Evolutionary conservation across 2,888 invertebrate species (phyloP).

Genomic region (Tineola bisselliella): DNA sequence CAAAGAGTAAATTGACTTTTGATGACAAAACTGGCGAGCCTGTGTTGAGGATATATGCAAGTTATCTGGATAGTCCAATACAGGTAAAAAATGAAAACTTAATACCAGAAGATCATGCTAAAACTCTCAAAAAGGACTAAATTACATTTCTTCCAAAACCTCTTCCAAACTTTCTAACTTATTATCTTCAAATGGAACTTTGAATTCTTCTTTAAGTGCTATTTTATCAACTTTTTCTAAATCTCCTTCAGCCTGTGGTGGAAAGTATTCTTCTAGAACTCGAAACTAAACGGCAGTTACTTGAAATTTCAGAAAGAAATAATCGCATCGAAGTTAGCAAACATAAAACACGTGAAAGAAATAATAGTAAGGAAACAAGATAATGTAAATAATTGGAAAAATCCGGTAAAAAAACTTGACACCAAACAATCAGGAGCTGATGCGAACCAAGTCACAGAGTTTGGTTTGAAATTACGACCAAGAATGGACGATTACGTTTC

Average conservation of each 20-base stretch:
- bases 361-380: constrained; percentile 33
- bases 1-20: constrained; percentile 51
- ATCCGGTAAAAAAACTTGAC: constrained; percentile 31
- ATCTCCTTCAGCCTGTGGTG: background rate
- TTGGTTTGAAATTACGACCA: constrained; percentile 46
- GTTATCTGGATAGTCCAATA: constrained; percentile 42
- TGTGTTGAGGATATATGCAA: constrained; percentile 66
- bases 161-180: background rate
- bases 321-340: constrained; percentile 37
- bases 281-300: background rate
- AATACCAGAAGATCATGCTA: background rate
- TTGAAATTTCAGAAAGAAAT: constrained; percentile 42
- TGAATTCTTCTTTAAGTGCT: background rate
- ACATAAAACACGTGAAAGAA: constrained; percentile 34
- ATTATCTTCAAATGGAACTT: background rate
- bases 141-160: background rate
- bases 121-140: background rate
- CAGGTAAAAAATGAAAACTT: constrained; percentile 31
- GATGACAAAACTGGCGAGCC: constrained; percentile 58
- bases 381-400: constrained; percentile 34
- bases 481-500: constrained; percentile 50
- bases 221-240: background rate
- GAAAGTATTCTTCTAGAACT: background rate
- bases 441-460: constrained; percentile 39
- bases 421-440: constrained; percentile 31